These are phyloP conservation scores for Calliphora vomitoria DNA, from an alignment of 2,888 invertebrate genomes.

Conservation along the genomic window DNA sequence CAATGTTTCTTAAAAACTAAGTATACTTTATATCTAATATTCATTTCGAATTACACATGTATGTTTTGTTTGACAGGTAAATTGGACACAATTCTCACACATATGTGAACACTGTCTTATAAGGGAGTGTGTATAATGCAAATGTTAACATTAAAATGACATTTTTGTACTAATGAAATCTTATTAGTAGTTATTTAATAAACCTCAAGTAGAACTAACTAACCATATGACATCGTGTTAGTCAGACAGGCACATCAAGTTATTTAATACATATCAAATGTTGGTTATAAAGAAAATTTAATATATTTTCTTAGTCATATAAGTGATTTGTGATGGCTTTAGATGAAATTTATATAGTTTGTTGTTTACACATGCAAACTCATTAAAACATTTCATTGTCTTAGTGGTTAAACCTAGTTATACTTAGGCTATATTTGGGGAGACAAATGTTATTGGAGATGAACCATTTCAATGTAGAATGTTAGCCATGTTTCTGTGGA, in stretches of 20 bases:
- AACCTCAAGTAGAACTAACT: constrained; percentile 51
- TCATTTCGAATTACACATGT: neutral
- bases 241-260: constrained; percentile 4
- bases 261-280: constrained; percentile 24
- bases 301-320: neutral
- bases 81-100: neutral
- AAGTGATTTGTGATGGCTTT: neutral
- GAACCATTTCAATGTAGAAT: too few relatives aligned
- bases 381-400: too few relatives aligned
- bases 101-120: neutral
- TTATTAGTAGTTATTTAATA: constrained; percentile 60
- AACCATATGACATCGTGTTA: neutral
- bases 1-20: too few relatives aligned
- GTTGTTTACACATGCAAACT: too few relatives aligned
- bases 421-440: too few relatives aligned
- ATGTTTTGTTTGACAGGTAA: constrained; percentile 38
- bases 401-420: too few relatives aligned
- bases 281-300: neutral
- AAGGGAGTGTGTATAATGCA: neutral
- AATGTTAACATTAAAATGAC: constrained; percentile 20
- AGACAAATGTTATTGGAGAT: too few relatives aligned
- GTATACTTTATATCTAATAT: neutral
- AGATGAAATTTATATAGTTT: neutral
- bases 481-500: too few relatives aligned
- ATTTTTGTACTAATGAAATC: constrained; percentile 20